phyloP scores from a whole-genome alignment of 2,888 invertebrate species.

The Heteromurus nitidus region DNA sequence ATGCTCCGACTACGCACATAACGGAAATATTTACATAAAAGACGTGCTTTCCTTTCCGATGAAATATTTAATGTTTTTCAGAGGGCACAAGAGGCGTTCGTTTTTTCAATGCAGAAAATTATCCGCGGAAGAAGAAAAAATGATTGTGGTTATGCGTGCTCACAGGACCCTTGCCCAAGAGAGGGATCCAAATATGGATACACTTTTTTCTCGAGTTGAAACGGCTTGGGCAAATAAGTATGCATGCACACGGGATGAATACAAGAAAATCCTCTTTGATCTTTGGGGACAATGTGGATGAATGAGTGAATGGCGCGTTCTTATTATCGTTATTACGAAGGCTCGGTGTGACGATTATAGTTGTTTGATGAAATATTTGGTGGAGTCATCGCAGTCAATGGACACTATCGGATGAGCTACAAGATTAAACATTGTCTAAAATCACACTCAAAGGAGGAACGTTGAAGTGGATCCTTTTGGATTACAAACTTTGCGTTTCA shows the following conservation, averaged over 20 bases:
- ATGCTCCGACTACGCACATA: slow-evolving; percentile 14
- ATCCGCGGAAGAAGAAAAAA: slow-evolving; percentile 17
- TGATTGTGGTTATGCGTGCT: slow-evolving; percentile 1
- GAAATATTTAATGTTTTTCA: background rate
- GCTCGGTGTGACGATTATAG: background rate
- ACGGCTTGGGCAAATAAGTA: background rate
- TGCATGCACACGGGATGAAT: too few species aligned
- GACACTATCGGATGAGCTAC: background rate
- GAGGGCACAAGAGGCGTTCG: slow-evolving; percentile 19
- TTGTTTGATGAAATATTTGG: slow-evolving; percentile 8
- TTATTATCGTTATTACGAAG: slow-evolving; percentile 10
- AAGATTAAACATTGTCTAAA: background rate
- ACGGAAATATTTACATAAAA: slow-evolving; percentile 21
- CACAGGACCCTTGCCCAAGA: background rate
- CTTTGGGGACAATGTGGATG: slow-evolving; percentile 18
- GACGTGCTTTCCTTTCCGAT: background rate
- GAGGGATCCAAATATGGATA: slow-evolving; percentile 14
- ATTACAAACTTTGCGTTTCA: background rate
- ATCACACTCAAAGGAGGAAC: too few species aligned
- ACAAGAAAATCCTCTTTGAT: slow-evolving; percentile 1
- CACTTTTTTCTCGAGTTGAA: background rate
- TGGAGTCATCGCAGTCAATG: slow-evolving; percentile 8
- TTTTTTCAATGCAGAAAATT: slow-evolving; percentile 25
- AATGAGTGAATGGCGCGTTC: slow-evolving; percentile 7
- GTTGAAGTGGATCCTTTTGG: background rate